These are phyloP conservation scores for Furcula furcula DNA, from an alignment of 2,888 invertebrate species.

Conservation along the genomic window DNA sequence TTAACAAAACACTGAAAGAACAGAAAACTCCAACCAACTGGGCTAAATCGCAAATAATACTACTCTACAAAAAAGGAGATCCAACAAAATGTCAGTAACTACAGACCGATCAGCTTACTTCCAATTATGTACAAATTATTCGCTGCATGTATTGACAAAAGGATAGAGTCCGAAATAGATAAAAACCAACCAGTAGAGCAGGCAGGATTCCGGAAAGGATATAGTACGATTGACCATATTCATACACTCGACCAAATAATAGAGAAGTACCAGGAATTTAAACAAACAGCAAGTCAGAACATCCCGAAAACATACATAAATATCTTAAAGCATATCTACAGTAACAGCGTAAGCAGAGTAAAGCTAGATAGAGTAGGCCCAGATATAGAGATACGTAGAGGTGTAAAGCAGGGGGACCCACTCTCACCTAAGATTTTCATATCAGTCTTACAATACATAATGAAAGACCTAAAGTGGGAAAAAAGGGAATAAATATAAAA, in stretches of 20 bases:
- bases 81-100: not conserved
- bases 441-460: slow-evolving; percentile 1
- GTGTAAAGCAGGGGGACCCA: slow-evolving; percentile 3
- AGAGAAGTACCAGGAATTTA: not conserved
- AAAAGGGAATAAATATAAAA: slow-evolving; percentile 1
- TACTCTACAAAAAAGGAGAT: not conserved
- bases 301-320: not conserved
- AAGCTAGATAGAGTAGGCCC: slow-evolving; percentile 1
- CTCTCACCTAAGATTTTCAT: slow-evolving; percentile 1
- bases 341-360: not conserved
- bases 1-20: too few species aligned
- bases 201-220: not conserved
- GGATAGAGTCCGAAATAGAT: not conserved
- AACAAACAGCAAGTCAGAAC: not conserved
- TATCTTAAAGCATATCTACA: slow-evolving; percentile 1
- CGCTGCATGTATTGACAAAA: not conserved
- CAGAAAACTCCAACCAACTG: too few species aligned
- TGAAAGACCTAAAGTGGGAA: slow-evolving; percentile 1
- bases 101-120: not conserved
- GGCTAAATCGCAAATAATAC: not conserved
- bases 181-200: not conserved
- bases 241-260: not conserved
- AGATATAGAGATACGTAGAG: slow-evolving; percentile 1
- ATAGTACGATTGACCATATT: not conserved
- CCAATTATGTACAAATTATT: not conserved